phyloP scores from a whole-genome alignment of 2,113 vertebrate genomes.

The Gallinago media region DNA sequence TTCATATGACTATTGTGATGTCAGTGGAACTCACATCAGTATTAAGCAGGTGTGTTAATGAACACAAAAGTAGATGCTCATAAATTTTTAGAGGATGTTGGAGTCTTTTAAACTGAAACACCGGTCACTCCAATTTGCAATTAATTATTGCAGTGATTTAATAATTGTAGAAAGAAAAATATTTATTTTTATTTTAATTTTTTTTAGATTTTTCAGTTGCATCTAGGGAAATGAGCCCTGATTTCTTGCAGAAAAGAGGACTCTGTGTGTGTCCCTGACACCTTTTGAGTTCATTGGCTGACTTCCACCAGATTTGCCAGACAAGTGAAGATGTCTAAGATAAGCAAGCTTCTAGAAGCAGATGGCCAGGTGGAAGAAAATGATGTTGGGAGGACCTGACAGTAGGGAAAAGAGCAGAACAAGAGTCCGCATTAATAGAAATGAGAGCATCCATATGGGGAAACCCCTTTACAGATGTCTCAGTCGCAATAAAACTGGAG shows the following conservation, averaged over 20 bases:
- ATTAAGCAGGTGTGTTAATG: not conserved
- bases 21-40: not conserved
- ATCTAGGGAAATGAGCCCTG: not conserved
- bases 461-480: not conserved
- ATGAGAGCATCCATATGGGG: not conserved
- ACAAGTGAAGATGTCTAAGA: not conserved
- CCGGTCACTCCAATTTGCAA: not conserved
- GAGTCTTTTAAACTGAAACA: not conserved
- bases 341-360: slow-evolving; percentile 23
- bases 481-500: not conserved
- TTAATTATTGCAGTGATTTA: not conserved
- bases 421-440: not conserved
- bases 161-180: not conserved
- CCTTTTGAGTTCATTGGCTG: slow-evolving; percentile 21
- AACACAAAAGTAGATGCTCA: not conserved
- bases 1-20: not conserved
- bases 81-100: not conserved
- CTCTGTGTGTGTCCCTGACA: slow-evolving; percentile 18
- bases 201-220: not conserved
- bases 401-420: not conserved
- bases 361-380: slow-evolving; percentile 18
- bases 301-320: slow-evolving; percentile 14
- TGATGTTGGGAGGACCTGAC: not conserved
- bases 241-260: not conserved
- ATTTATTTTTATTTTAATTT: not conserved